A percentile compares a stretch with the other conserved stretches of the same genome.
Conservation (phyloP, 2,113 vertebrate species). For the Anguilla japonica region DNA sequence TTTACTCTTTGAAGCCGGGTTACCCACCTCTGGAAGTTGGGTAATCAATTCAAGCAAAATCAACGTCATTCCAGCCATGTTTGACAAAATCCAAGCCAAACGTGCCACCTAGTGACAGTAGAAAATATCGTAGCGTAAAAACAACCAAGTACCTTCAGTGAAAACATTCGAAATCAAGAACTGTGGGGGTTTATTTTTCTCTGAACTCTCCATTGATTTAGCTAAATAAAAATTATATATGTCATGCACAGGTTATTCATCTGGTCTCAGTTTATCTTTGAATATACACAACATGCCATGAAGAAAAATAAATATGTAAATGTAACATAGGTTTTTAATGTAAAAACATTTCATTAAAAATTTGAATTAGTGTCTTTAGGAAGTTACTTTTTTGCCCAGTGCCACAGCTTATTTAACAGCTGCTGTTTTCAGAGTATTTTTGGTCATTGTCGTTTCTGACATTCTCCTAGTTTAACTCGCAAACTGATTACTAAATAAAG, state of each 20-base stretch:
- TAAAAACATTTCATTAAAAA: no score
- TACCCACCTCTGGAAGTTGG: no score
- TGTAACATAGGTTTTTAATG: no score
- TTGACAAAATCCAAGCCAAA: not conserved
- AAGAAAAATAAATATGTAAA: no score
- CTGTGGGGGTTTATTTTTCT: not conserved
- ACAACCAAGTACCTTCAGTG: not conserved
- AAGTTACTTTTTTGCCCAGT: no score
- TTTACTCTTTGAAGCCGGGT: no score
- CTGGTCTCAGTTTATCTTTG: not conserved
- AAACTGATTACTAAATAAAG: no score
- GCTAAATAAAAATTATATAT: not conserved
- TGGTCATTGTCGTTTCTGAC: no score
- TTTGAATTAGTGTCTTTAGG: no score
- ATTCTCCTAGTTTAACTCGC: no score
- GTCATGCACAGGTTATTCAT: not conserved
- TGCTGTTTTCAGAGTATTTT: no score
- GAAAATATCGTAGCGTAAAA: not conserved
- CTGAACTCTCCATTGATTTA: not conserved
- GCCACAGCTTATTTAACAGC: no score
- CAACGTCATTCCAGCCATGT: not conserved
- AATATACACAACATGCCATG: not conserved
- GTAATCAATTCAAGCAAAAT: not conserved
- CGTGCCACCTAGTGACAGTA: not conserved
- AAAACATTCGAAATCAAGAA: not conserved